A percentile compares a stretch with the other conserved stretches of the same genome.
phyloP scores from a whole-genome alignment of 2,113 vertebrate genomes.

The Ictidomys tridecemlineatus region DNA sequence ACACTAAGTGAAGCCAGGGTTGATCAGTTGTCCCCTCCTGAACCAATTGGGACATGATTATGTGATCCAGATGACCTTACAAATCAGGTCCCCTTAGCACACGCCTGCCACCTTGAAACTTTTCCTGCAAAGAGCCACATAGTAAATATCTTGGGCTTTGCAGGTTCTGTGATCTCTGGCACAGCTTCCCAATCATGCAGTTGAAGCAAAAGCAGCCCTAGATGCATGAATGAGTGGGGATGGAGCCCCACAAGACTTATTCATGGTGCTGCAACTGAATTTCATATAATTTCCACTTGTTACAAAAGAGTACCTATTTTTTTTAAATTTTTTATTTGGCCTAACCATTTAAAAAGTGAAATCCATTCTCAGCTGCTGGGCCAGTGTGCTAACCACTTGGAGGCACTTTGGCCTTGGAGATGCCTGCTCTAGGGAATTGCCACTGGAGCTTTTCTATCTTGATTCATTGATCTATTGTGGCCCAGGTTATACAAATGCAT shows the following conservation, averaged over 20 bases:
- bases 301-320: neutral
- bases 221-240: accelerated
- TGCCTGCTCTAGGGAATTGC: neutral
- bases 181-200: accelerated
- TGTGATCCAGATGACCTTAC: no score
- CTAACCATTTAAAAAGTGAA: neutral
- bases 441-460: neutral
- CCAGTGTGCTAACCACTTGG: neutral
- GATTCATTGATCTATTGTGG: neutral
- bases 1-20: neutral
- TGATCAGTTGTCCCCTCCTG: no score
- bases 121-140: neutral
- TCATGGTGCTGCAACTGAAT: neutral
- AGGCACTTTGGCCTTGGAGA: neutral
- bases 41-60: no score
- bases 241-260: no score
- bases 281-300: neutral
- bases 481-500: neutral
- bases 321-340: neutral
- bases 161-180: accelerated
- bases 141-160: neutral
- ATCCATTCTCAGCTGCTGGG: neutral
- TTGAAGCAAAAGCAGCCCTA: accelerated
- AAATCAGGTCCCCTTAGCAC: neutral
- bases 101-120: neutral